Evolutionary conservation across 2,888 invertebrate genomes (phyloP).

Genomic region (Pterostichus madidus): DNA sequence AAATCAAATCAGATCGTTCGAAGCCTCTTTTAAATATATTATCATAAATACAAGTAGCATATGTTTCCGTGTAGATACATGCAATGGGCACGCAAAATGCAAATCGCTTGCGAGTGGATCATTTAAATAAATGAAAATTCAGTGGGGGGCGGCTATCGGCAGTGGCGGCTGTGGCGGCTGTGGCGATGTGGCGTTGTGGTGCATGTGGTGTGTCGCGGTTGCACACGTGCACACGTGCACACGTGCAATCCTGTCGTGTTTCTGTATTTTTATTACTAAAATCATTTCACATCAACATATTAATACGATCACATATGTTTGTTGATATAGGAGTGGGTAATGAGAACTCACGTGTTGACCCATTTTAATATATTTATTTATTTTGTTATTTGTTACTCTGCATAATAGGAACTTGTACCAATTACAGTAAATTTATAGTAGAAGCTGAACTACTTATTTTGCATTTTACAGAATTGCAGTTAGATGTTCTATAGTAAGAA

Average conservation of each 20-base stretch:
- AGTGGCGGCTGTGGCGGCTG: slow-evolving; percentile 7
- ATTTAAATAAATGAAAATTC: slow-evolving; percentile 60
- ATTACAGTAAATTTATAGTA: no score
- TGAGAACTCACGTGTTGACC: no score
- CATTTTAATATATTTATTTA: no score
- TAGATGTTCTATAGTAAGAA: no score
- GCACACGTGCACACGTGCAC: slow-evolving; percentile 33
- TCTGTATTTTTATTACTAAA: no score
- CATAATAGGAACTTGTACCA: no score
- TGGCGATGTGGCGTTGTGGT: no score
- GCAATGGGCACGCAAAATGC: slow-evolving; percentile 45
- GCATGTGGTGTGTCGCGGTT: slow-evolving; percentile 10
- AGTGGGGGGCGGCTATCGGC: slow-evolving; percentile 42
- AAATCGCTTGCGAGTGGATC: slow-evolving; percentile 37
- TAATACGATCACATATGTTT: neutral
- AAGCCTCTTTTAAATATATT: slow-evolving; percentile 59
- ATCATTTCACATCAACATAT: no score
- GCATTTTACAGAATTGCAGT: no score
- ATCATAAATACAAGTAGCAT: slow-evolving; percentile 56
- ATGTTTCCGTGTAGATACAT: slow-evolving; percentile 57
- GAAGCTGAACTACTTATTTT: no score
- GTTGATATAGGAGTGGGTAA: neutral
- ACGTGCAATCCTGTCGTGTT: neutral
- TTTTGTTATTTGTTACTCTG: no score
- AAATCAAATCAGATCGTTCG: slow-evolving; percentile 31